Evolutionary conservation across 2,888 invertebrate species (phyloP), one percentile per base, ranked within the genome.

Genomic region (Scaptomyza reducta): DNA sequence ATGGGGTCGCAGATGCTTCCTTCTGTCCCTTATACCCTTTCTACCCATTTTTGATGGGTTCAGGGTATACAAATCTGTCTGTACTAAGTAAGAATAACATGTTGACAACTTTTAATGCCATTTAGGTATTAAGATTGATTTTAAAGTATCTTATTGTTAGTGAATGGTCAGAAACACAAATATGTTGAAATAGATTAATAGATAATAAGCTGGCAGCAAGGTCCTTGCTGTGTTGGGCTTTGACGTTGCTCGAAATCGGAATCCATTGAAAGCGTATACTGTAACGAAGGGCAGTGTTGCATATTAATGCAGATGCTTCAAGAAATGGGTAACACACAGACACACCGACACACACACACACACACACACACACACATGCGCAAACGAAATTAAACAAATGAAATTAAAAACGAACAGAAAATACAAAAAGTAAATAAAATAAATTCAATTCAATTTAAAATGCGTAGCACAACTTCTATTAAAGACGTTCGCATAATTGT

Each of bases 401-500:
- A 59, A 68, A 68, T 66, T 68, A 66, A 60, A 70, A 70, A 56
- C 38, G 35, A 58, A 41, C 10, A 25, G 31, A 46, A 57, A 51
- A 54, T 38, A 41, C 38, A 35, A 58, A 57, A 57, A 42, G 47
- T 50, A 50, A 53, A 59, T 16, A 50, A 55, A 55, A 50, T 55
- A 35, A 53, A 31, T 46, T 25, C 41, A 33, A 71, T 38, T 66
- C 38, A 56, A 74, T 80, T 81, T 70, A 44, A 68, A 65, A 82
- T 87, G 66, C 81, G 42, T 65, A 46, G 79, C 81, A 85, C 87
- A 85, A 72, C 65, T 78, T 70, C 70, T 66, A 84, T 87, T 82
- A 87, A 82, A 87, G 87, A 63, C 70, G 76, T 69, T 85, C 70
- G 70, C 73, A 79, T 85, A 85, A 85, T 82, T 79, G 79, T 70